Conservation (phyloP, 1,140 invertebrate species). For the Zaprionus nigranus region DNA sequence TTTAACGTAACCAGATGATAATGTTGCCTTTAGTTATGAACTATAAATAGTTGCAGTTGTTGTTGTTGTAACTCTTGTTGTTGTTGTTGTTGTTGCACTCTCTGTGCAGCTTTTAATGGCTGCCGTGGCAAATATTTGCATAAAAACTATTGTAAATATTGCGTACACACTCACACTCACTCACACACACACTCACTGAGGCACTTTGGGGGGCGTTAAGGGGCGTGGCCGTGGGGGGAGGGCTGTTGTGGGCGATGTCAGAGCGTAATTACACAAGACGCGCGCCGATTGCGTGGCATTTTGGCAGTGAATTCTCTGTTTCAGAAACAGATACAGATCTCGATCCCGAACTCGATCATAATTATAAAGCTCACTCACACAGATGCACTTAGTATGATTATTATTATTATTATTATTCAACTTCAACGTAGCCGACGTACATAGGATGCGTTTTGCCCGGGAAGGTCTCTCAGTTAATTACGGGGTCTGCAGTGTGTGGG, state of each 20-base stretch:
- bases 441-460: no score
- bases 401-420: neutral
- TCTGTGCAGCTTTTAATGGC: constrained; percentile 34
- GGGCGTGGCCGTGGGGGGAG: neutral
- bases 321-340: constrained; percentile 20
- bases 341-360: neutral
- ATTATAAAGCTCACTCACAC: constrained; percentile 4
- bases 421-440: neutral
- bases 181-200: constrained; percentile 16
- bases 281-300: constrained; percentile 50
- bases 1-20: constrained; percentile 29
- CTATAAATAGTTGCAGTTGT: constrained; percentile 46
- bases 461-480: constrained; percentile 49
- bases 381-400: constrained; percentile 14
- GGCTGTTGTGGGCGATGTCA: constrained; percentile 25
- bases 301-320: constrained; percentile 37
- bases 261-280: constrained; percentile 46
- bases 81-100: constrained; percentile 5
- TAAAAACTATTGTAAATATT: constrained; percentile 49
- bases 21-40: constrained; percentile 25
- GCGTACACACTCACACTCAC: constrained; percentile 17
- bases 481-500: constrained; percentile 12
- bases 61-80: neutral
- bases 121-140: constrained; percentile 40
- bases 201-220: constrained; percentile 16